Conservation (phyloP, 2,113 vertebrate species). For the Atractosteus spatula region DNA sequence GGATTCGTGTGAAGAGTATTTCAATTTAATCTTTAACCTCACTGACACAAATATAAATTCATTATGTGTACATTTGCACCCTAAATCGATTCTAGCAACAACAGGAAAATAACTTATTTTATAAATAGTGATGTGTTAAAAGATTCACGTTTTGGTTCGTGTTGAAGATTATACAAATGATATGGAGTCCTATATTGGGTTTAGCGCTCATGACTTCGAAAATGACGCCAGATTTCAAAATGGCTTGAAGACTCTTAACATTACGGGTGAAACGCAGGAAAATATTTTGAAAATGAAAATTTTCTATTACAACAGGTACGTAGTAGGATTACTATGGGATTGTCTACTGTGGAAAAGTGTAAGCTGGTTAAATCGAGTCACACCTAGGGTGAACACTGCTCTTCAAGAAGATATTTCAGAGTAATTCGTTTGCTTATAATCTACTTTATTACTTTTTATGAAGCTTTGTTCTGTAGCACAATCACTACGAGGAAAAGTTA, state of each 20-base stretch:
- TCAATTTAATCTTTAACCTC: too few species aligned
- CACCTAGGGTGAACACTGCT: not conserved
- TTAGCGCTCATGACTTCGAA: slow-evolving; percentile 54
- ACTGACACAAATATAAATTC: too few species aligned
- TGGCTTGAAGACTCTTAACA: slow-evolving; percentile 38
- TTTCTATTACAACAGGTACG: slow-evolving; percentile 63
- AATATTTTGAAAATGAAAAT: slow-evolving; percentile 49
- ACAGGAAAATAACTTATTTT: too few species aligned
- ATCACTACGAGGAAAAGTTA: too few species aligned
- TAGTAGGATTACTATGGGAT: not conserved
- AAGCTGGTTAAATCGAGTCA: too few species aligned
- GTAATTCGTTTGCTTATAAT: not conserved
- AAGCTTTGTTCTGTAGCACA: not conserved
- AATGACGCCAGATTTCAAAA: slow-evolving; percentile 44
- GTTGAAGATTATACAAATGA: too few species aligned
- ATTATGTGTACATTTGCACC: too few species aligned
- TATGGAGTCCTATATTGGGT: slow-evolving; percentile 57
- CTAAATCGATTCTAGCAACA: too few species aligned
- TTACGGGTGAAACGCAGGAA: not conserved
- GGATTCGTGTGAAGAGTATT: too few species aligned
- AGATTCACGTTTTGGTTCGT: too few species aligned
- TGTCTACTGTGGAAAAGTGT: too few species aligned
- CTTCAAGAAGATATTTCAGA: not conserved
- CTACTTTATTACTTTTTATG: not conserved
- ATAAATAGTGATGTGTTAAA: too few species aligned